Evolutionary conservation across 2,113 vertebrate species (phyloP), one percentile per base, ranked within the genome.

Genomic region (Thomomys bottae): DNA sequence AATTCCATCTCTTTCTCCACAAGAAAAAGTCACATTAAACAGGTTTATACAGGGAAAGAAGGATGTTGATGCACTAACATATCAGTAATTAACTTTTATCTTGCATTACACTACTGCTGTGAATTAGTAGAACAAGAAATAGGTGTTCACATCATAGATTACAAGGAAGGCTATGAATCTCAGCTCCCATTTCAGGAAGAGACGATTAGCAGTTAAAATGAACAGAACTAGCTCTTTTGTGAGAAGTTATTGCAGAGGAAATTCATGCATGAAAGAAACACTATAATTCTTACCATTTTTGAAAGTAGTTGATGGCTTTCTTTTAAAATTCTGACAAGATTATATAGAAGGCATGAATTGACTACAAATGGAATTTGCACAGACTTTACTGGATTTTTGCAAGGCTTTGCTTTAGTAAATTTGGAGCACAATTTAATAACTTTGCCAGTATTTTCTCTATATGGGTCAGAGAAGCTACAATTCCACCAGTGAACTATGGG

Each of bases 251-350:
- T 83, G 38, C 23, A 38, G 79, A 90, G 64, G 11, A 11, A 86
- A 86, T 26, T n/a, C 24, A 49, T 40, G 4, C 0, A 0, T 24
- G 34, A 91, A 14, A 63, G 24, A 92, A 54, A 17, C 20, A 30
- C 36, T 42, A 8, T 8, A 10, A 38, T 49, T 12, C 23, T 6
- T 72, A 75, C 21, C 9, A 24, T 68, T 85, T 87, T 9, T 79
- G 57, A 95, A 77, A 64, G 36, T 4, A n/a, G 57, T 86, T 82
- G 7, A 75, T 80, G 36, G 34, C 12, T 90, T 88, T 72, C 45
- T 71, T 2, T 88, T 67, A 83, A 79, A 71, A 66, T 49, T 89
- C 36, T 34, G 77, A 84, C 34, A 87, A 72, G 66, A 94, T 77
- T 61, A 81, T 84, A 28, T 21, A n/a, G 21, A 92, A 87, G 20